Conservation (phyloP, 2,888 invertebrate species). For the Rhagonycha fulva region DNA sequence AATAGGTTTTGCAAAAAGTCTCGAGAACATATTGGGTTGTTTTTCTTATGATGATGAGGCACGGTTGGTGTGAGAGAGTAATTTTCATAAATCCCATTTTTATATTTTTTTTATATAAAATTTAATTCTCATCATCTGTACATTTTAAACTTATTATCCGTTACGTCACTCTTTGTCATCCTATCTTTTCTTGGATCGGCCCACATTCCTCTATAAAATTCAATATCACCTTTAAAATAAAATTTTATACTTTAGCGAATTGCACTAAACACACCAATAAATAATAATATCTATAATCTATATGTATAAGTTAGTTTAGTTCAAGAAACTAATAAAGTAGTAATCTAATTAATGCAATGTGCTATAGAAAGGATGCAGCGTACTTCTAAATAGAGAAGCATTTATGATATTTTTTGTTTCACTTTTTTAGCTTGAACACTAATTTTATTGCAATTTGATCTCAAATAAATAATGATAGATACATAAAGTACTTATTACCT, state of each 20-base stretch:
- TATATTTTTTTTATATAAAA: no score
- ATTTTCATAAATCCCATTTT: no score
- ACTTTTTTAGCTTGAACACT: constrained; percentile 20
- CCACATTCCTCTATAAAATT: no score
- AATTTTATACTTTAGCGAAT: neutral
- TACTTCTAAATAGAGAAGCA: neutral
- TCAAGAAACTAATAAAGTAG: neutral
- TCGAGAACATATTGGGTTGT: no score
- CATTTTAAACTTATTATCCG: no score
- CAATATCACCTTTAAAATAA: neutral
- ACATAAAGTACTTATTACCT: constrained; percentile 45
- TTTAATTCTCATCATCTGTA: no score
- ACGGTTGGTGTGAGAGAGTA: no score
- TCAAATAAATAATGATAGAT: constrained; percentile 44
- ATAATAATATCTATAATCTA: no score
- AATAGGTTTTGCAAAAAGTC: no score
- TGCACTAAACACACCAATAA: neutral
- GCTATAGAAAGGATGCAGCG: neutral
- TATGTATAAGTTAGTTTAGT: neutral
- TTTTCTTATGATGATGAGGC: no score
- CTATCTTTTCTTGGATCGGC: no score
- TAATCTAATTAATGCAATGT: neutral
- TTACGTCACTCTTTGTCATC: no score
- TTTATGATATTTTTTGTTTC: neutral
- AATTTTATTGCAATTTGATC: constrained; percentile 42